Conservation (phyloP, 2,888 invertebrate species). For the Rhingia rostrata region DNA sequence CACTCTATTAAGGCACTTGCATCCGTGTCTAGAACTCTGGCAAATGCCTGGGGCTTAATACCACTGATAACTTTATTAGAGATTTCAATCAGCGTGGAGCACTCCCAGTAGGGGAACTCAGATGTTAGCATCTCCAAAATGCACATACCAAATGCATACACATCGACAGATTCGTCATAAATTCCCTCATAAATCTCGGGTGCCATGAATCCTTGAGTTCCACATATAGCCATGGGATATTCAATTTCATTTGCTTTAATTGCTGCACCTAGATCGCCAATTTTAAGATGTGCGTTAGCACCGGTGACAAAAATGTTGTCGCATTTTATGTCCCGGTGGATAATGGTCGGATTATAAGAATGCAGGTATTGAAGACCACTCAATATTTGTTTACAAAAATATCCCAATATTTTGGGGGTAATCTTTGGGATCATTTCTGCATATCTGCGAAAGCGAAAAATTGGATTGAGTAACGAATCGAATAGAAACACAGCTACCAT, state of each 20-base stretch:
- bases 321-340: constrained; percentile 97
- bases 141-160: constrained; percentile 99
- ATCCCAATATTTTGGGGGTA: constrained; percentile 98
- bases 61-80: constrained; percentile 99
- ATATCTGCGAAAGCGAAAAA: constrained; percentile 86
- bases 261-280: constrained; percentile 98
- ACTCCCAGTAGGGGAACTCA: constrained; percentile 99
- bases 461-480: neutral
- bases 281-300: constrained; percentile 99
- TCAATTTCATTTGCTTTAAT: constrained; percentile 97
- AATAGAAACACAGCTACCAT: neutral
- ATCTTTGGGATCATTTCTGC: constrained; percentile 97
- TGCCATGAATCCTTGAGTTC: constrained; percentile 86
- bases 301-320: constrained; percentile 99
- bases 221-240: constrained; percentile 98
- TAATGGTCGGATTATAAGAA: constrained; percentile 96
- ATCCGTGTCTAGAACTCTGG: constrained; percentile 96
- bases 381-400: constrained; percentile 99
- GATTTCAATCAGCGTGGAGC: constrained; percentile 98
- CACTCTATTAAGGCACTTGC: constrained; percentile 97
- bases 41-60: constrained; percentile 96
- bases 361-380: constrained; percentile 98
- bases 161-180: constrained; percentile 99
- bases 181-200: constrained; percentile 99
- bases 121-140: constrained; percentile 99